These are phyloP conservation scores for Sepioteuthis lessoniana DNA, from an alignment of 2,888 invertebrate genomes.

Conservation along the genomic window DNA sequence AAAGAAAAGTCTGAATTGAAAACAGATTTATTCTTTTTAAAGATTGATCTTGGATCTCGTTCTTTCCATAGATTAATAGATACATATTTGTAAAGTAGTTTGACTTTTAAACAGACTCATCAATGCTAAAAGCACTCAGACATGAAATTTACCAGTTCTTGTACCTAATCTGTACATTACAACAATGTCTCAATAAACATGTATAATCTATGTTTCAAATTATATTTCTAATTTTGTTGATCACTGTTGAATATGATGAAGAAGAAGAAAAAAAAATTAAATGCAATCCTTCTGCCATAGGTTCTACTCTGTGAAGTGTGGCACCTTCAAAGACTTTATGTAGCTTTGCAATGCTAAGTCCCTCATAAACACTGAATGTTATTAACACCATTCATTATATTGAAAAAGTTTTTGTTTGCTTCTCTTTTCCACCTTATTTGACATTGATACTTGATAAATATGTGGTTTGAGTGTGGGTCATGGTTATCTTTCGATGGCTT, in stretches of 20 bases:
- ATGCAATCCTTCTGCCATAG: background rate
- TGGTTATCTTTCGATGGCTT: too few species aligned
- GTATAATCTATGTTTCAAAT: conserved; percentile 33
- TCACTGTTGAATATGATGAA: background rate
- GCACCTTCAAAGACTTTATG: conserved; percentile 23
- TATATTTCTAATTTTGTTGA: conserved; percentile 21
- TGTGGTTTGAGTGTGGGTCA: too few species aligned
- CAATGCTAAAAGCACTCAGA: too few species aligned
- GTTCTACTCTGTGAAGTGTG: conserved; percentile 14
- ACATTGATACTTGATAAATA: too few species aligned
- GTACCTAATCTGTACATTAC: conserved; percentile 33
- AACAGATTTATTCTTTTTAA: too few species aligned
- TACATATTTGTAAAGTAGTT: too few species aligned
- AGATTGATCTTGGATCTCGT: too few species aligned
- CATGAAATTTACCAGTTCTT: background rate
- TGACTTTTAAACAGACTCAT: too few species aligned
- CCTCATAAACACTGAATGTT: conserved; percentile 33
- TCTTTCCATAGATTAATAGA: too few species aligned
- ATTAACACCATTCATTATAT: background rate
- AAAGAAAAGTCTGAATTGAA: too few species aligned
- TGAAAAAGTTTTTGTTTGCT: background rate
- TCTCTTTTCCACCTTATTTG: background rate
- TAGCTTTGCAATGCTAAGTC: conserved; percentile 11
- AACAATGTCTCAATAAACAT: conserved; percentile 33
- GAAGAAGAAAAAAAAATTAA: background rate